Base-by-base conservation (phyloP, 92 coral and sea anemone species). In the Epizoanthus ramosus region DNA sequence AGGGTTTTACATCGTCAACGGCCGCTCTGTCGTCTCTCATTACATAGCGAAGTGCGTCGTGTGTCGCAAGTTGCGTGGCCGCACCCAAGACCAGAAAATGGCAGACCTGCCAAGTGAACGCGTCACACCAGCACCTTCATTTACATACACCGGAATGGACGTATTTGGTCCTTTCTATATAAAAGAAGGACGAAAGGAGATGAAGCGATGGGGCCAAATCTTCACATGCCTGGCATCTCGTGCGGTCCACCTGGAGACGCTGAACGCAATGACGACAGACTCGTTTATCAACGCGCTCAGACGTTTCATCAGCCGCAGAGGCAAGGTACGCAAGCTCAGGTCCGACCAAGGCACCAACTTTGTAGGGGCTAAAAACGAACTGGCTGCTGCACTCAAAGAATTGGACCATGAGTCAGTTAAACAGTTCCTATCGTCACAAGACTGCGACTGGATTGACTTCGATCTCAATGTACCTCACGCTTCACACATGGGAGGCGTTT, bases 301-400 rank as follows among this genome's bases (percentile, higher is more conserved):
- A 5, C 67, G 57, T 5, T 80, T 80, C 28, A 69, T 81, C 69
- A 69, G 75, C n/a, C 69, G 79, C 8, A 81, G 85, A 81, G 77
- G 43, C 57, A 83, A 83, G 21, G 50, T 83, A 0, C 50, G 61
- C 7, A 35, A 71, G 39, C 63, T 89, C 6, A 63, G 89, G 8
- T 89, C 73, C 8, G 91, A 88, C 54, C 88, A 72, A 69, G 88
- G 85, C 57, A 83, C 88, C 7, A 88, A 83, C 68, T 88, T 88
- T 15, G 84, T 83, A 9, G 85, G 87, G 0, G 91, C 88, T 22
- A 84, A 56, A 18, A 82, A 88, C 68, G 88, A 84, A 83, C 81
- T 84, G 13, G 25, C 9, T 33, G 68, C 75, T 0, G 83, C 91
- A 18, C 60, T 77, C 43, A 64, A 35, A 16, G 86, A 86, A 63